Percentiles rank a stretch among this genome's conserved stretches.
Conservation (phyloP, 2,113 vertebrate species). For the Larimichthys crocea region DNA sequence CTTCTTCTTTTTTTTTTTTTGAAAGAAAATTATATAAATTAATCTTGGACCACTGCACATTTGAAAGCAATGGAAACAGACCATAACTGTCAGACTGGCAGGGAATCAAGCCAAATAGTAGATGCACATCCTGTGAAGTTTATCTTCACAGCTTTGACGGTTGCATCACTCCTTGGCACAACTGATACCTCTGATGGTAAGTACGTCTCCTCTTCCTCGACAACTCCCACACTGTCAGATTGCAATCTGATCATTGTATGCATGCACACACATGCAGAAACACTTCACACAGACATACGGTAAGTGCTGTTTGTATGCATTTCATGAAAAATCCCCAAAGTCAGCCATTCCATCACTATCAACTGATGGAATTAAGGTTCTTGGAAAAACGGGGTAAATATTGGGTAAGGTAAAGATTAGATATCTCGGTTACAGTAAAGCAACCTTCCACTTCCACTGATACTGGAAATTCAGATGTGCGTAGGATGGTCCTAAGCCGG, state of each 20-base stretch:
- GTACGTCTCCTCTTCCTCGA: background rate
- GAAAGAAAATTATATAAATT: background rate
- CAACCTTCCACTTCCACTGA: background rate
- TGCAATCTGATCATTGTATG: background rate
- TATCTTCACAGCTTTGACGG: background rate
- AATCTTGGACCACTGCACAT: background rate
- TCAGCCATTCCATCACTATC: background rate
- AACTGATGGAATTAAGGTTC: background rate
- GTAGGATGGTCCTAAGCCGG: background rate
- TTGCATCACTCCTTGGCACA: constrained; percentile 37
- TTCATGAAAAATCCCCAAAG: constrained; percentile 25
- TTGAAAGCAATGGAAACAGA: background rate
- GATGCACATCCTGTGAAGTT: background rate
- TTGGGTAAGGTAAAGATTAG: background rate
- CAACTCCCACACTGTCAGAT: constrained; percentile 22
- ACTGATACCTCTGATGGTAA: background rate
- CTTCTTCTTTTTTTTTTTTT: background rate
- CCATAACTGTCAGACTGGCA: background rate
- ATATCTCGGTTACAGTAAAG: background rate
- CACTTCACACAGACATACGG: too few species aligned
- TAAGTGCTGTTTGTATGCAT: background rate
- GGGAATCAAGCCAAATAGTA: background rate
- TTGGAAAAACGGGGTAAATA: background rate
- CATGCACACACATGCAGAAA: constrained; percentile 23
- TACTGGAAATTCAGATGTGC: background rate